Conservation (phyloP, 2,888 invertebrate genomes). For the Dasysyrphus tricinctus region DNA sequence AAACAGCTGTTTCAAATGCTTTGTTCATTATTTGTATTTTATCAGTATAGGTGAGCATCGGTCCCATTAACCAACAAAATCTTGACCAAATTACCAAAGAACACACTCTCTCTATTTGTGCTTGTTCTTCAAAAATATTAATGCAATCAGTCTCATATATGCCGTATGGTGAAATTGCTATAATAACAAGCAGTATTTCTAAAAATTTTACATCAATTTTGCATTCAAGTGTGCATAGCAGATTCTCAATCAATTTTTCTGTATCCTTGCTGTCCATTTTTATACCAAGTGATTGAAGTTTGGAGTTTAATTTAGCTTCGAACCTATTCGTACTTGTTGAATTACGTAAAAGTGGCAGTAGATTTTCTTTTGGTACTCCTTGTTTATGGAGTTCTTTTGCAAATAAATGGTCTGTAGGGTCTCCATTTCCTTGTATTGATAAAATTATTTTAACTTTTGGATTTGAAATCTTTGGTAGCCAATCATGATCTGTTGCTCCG, state of each 20-base stretch:
- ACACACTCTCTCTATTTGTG: constrained; percentile 80
- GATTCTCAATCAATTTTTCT: constrained; percentile 86
- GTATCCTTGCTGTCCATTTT: constrained; percentile 85
- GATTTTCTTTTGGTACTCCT: constrained; percentile 80
- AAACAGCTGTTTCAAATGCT: constrained; percentile 80
- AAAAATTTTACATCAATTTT: constrained; percentile 88
- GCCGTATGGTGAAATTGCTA: constrained; percentile 90
- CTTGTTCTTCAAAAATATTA: constrained; percentile 80
- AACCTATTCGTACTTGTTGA: constrained; percentile 77
- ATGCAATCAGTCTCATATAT: constrained; percentile 90
- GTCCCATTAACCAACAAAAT: constrained; percentile 83
- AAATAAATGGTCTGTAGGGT: constrained; percentile 55
- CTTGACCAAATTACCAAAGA: constrained; percentile 82
- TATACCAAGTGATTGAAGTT: constrained; percentile 86
- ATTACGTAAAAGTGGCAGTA: constrained; percentile 80
- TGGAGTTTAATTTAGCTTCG: constrained; percentile 85
- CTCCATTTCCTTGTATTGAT: constrained; percentile 83
- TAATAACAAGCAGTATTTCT: constrained; percentile 88
- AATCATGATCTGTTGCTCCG: constrained; percentile 85
- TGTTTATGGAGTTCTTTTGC: constrained; percentile 78
- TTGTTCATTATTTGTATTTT: constrained; percentile 82
- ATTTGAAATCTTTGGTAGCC: constrained; percentile 91
- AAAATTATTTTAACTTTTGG: constrained; percentile 90
- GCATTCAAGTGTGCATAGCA: constrained; percentile 87
- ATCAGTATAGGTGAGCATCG: constrained; percentile 82